Evolutionary conservation across 1,140 invertebrate species (phyloP), one percentile per base, ranked within the genome.

Genomic region (Mya arenaria): DNA sequence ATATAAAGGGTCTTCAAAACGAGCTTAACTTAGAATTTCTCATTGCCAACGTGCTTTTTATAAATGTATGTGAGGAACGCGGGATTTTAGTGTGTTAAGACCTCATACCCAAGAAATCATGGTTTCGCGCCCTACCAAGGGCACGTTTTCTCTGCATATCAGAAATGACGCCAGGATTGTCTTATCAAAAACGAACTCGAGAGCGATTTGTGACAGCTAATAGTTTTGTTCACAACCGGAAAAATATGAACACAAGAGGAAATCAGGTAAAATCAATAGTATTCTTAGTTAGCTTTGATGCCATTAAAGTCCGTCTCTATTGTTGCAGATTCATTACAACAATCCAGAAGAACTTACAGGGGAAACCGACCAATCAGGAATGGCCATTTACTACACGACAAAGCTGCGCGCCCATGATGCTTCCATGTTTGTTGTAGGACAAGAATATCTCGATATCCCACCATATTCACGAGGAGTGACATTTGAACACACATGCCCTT

Each of bases 241-340:
- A 1, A 4, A 52, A 52, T n/a, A 23, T 4, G 48, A 52, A 52
- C 19, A n/a, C 19, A 52, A 52, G 19, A 3, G 48, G 48, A 17
- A 4, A 23, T 52, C 48, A 52, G 48, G 4, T 4, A 52, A n/a
- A 2, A n/a, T 52, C 48, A 17, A n/a, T 1, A n/a, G 19, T n/a
- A 4, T 52, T 52, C 48, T n/a, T 52, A 52, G 25, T 1, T 17
- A 10, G 25, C 19, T 17, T n/a, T 2, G 2, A 52, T 2, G 2
- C 19, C 2, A 17, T 1, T 52, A 52, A 4, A 17, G 2, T 52
- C 1, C 48, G 8, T 4, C 25, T 52, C 25, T 23, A 4, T 30
- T 23, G 41, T 73, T 73, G 6, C 34, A 88, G 87, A 55, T 85
- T 66, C 87, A 89, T 48, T 89, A 86, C 85, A 86, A 86, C 52